Evolutionary conservation across 2,888 invertebrate genomes (phyloP).

Genomic region (Hetaerina titia): DNA sequence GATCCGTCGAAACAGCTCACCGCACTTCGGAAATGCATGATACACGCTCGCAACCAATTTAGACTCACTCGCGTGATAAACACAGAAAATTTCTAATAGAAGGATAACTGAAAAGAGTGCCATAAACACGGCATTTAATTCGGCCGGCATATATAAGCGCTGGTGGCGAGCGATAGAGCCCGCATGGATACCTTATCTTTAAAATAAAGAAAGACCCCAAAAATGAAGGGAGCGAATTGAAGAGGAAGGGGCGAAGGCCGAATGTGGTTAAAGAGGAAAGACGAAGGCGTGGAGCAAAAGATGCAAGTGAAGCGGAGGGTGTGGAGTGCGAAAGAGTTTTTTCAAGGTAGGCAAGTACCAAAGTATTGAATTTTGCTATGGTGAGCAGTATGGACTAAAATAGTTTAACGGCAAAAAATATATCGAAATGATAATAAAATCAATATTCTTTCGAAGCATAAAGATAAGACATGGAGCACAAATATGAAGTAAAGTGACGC

Average conservation of each 20-base stretch:
- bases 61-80: background rate
- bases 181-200: background rate
- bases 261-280: slow-evolving; percentile 6
- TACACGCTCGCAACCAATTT: background rate
- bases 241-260: background rate
- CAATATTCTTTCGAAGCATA: too few species aligned
- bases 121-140: background rate
- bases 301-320: background rate
- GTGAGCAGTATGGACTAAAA: too few species aligned
- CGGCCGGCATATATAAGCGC: background rate
- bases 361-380: too few species aligned
- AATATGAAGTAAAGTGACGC: too few species aligned
- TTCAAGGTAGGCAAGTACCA: too few species aligned
- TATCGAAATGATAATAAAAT: too few species aligned
- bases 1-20: background rate
- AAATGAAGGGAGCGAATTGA: slow-evolving; percentile 6
- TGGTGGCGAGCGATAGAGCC: background rate
- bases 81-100: background rate
- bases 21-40: background rate
- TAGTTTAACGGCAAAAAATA: too few species aligned
- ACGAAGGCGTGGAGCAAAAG: background rate
- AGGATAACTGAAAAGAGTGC: background rate
- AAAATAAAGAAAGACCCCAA: slow-evolving; percentile 11
- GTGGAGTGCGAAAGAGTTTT: background rate
- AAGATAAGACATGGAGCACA: too few species aligned